Conservation (phyloP, 2,113 vertebrate species). For the Xyliphius kryptos region DNA sequence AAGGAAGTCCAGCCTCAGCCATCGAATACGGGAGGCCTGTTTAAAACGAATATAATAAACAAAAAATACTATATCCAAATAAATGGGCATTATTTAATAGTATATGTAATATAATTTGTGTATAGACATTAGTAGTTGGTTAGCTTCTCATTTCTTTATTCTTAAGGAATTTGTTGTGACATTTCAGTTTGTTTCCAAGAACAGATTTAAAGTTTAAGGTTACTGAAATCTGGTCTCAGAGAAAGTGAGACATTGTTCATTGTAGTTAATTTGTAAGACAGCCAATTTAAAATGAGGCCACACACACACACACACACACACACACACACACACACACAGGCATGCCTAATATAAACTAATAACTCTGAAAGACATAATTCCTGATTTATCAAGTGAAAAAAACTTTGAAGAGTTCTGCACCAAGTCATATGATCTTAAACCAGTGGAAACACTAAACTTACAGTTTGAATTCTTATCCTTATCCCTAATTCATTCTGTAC, state of each 20-base stretch:
- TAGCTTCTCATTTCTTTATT: not conserved
- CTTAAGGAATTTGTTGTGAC: not conserved
- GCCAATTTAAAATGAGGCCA: conserved; percentile 3
- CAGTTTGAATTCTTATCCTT: not conserved
- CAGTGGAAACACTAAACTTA: conserved; percentile 5
- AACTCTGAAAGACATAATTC: not conserved
- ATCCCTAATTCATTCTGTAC: not conserved
- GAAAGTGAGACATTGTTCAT: conserved; percentile 21
- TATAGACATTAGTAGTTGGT: not conserved
- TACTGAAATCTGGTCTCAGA: not conserved
- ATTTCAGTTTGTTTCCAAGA: not conserved
- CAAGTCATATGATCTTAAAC: conserved; percentile 40
- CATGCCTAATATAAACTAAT: not conserved
- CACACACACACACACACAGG: not conserved
- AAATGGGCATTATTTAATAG: no score
- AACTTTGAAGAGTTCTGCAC: conserved; percentile 6
- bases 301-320: not conserved
- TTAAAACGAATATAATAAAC: conserved; percentile 5
- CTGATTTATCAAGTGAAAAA: conserved; percentile 2
- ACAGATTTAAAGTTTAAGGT: conserved; percentile 7
- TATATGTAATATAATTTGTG: no score
- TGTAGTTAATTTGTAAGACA: conserved; percentile 1
- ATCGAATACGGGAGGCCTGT: conserved; percentile 90
- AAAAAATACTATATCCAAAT: not conserved
- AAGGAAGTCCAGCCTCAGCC: conserved; percentile 86